Evolutionary conservation across 2,113 vertebrate genomes (phyloP).

Genomic region (Podiceps cristatus): DNA sequence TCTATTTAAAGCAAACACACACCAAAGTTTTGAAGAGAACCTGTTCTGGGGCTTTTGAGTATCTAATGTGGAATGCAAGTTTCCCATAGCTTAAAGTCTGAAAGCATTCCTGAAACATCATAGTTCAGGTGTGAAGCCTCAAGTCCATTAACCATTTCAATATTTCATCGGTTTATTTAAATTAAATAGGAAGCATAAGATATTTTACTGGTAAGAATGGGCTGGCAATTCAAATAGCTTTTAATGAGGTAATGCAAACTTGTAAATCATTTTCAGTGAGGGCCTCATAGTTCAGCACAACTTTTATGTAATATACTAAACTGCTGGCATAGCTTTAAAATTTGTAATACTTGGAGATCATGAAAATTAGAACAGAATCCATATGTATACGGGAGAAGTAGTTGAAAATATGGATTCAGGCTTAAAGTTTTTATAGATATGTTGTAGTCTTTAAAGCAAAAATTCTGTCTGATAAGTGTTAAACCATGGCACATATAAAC

Average conservation of each 20-base stretch:
- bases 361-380: slow-evolving; percentile 60
- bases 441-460: not conserved
- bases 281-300: slow-evolving; percentile 39
- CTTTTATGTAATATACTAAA: slow-evolving; percentile 36
- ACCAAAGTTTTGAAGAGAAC: not conserved
- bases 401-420: slow-evolving; percentile 14
- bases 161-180: slow-evolving; percentile 10
- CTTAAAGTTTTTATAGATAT: slow-evolving; percentile 9
- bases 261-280: slow-evolving; percentile 38
- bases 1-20: not conserved
- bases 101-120: slow-evolving; percentile 24
- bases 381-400: slow-evolving; percentile 2
- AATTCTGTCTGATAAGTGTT: slow-evolving; percentile 28
- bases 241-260: slow-evolving; percentile 47
- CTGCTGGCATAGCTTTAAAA: slow-evolving; percentile 53
- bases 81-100: slow-evolving; percentile 2
- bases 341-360: slow-evolving; percentile 31
- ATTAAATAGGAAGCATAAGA: slow-evolving; percentile 27
- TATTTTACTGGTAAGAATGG: not conserved
- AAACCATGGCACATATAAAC: not conserved
- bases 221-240: slow-evolving; percentile 15
- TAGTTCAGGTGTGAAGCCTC: slow-evolving; percentile 49
- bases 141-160: slow-evolving; percentile 2
- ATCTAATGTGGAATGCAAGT: not conserved
- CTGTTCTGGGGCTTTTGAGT: not conserved